These are phyloP conservation scores for Pampusana beccarii DNA, from an alignment of 2,113 vertebrate genomes.

Conservation along the genomic window DNA sequence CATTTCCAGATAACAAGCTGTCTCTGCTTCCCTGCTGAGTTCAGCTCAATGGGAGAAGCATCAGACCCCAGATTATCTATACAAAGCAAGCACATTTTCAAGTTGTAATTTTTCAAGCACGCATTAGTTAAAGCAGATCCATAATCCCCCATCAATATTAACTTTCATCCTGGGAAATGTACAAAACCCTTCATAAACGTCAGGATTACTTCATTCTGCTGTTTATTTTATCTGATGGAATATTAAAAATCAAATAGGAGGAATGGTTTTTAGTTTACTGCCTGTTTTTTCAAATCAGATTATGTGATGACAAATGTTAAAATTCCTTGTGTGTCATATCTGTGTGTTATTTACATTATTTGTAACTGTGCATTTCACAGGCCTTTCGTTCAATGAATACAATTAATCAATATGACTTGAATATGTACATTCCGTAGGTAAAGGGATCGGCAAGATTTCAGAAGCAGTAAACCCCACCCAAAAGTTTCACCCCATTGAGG, in stretches of 20 bases:
- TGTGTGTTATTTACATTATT: background rate
- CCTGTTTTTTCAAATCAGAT: background rate
- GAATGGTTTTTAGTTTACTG: background rate
- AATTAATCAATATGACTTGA: conserved; percentile 54
- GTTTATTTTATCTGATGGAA: background rate
- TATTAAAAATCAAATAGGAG: background rate
- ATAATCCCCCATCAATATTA: conserved; percentile 28
- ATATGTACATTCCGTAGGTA: conserved; percentile 85
- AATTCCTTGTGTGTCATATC: background rate
- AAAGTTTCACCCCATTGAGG: conserved; percentile 85
- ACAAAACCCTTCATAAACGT: background rate
- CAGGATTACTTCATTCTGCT: conserved; percentile 12
- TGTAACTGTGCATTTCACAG: conserved; percentile 33
- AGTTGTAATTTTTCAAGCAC: conserved; percentile 40
- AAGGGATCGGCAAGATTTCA: conserved; percentile 84
- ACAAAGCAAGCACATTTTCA: background rate
- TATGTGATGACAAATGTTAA: background rate
- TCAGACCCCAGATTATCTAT: conserved; percentile 37
- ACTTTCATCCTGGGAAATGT: background rate
- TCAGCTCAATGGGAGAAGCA: conserved; percentile 34
- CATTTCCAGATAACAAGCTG: conserved; percentile 50
- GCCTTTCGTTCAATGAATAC: background rate
- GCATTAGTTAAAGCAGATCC: conserved; percentile 24
- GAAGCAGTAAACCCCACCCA: conserved; percentile 85
- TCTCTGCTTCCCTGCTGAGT: conserved; percentile 18